Evolutionary conservation across 2,113 vertebrate species (phyloP).

Genomic region (Canis aureus): DNA sequence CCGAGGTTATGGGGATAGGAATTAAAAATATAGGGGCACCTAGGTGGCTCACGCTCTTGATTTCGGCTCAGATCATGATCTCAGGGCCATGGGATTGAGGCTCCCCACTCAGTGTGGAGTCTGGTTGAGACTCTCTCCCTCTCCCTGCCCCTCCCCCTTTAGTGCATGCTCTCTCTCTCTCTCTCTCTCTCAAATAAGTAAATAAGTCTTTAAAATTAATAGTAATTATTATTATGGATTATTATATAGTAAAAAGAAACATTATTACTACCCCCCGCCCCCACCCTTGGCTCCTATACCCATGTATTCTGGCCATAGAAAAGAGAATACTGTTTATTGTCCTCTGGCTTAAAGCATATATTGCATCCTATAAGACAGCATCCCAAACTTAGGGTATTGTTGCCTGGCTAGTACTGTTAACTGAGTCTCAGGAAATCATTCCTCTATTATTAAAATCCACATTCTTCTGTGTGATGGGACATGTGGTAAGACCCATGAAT

Average conservation of each 20-base stretch:
- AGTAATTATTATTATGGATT: neutral
- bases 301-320: neutral
- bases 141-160: neutral
- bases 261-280: neutral
- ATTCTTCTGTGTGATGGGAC: neutral
- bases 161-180: neutral
- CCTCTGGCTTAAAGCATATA: neutral
- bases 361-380: neutral
- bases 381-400: neutral
- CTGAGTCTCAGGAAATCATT: neutral
- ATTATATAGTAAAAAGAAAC: neutral
- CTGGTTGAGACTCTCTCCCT: neutral
- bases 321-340: neutral
- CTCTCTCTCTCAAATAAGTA: neutral
- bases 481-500: neutral
- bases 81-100: neutral
- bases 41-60: neutral
- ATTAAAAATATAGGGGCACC: neutral
- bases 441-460: neutral
- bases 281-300: neutral
- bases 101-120: neutral
- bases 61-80: neutral
- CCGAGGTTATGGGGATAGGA: neutral
- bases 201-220: neutral
- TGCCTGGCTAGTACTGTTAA: neutral